These are phyloP conservation scores for Heliconius nattereri DNA, from an alignment of 1,140 invertebrate species.

Conservation along the genomic window DNA sequence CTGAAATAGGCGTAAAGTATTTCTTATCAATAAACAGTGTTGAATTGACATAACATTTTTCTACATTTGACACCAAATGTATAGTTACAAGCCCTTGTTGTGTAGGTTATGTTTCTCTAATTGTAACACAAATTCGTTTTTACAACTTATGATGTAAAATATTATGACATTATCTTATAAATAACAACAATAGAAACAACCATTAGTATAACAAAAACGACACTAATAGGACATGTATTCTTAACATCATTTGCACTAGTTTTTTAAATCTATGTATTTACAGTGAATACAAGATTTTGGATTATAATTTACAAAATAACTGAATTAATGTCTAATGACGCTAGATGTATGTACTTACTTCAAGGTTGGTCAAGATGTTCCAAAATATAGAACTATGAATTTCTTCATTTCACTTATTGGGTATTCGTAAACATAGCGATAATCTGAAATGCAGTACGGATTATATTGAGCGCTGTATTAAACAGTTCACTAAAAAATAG, in stretches of 20 bases:
- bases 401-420: conserved; percentile 68
- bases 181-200: conserved; percentile 8
- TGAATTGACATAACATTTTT: background rate
- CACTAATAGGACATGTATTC: background rate
- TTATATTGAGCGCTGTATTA: conserved; percentile 20
- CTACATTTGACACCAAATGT: background rate
- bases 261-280: background rate
- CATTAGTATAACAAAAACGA: background rate
- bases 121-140: background rate
- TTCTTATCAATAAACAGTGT: background rate
- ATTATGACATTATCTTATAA: background rate
- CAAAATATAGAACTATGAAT: conserved; percentile 60
- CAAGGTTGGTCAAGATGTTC: conserved; percentile 79
- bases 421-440: conserved; percentile 47
- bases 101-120: background rate
- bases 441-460: conserved; percentile 55
- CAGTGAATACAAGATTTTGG: conserved; percentile 17
- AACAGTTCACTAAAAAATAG: conserved; percentile 21
- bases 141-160: background rate
- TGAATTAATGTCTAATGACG: conserved; percentile 48
- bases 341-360: conserved; percentile 67
- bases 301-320: conserved; percentile 32
- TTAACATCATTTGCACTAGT: background rate
- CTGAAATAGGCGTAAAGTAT: background rate
- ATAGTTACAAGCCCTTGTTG: background rate